These are phyloP conservation scores for Periophthalmus magnuspinnatus DNA, from an alignment of 2,797 vertebrate species.

Conservation along the genomic window DNA sequence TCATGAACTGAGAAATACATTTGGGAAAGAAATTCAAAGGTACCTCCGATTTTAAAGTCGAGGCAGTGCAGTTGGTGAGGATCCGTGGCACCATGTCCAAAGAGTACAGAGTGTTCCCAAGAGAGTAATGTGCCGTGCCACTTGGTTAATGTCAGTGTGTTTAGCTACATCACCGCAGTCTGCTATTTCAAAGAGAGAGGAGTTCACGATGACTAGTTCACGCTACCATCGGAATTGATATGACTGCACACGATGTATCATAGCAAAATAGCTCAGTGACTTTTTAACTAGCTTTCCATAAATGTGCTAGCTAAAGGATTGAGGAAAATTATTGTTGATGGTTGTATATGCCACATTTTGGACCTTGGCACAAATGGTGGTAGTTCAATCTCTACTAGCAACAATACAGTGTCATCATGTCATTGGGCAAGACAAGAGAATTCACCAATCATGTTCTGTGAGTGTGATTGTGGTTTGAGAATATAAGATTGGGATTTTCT, in stretches of 20 bases:
- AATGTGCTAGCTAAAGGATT: background rate
- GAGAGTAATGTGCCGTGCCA: background rate
- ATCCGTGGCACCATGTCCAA: background rate
- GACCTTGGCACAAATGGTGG: no score
- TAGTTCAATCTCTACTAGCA: no score
- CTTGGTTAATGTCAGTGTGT: background rate
- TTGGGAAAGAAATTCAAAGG: background rate
- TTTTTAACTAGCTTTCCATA: background rate
- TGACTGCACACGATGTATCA: background rate
- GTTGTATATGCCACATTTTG: background rate
- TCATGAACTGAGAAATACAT: background rate
- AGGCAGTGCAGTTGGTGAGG: background rate
- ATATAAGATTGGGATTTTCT: no score
- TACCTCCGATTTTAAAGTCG: background rate
- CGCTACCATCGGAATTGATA: background rate
- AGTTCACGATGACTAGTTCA: background rate
- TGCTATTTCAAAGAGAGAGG: background rate
- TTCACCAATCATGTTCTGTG: no score
- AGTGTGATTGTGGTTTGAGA: no score
- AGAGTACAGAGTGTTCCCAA: background rate
- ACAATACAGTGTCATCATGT: no score
- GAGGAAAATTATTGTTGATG: background rate
- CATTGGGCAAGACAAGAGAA: no score
- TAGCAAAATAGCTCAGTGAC: background rate
- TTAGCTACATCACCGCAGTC: background rate